Conservation (phyloP, 2,113 vertebrate species). For the Sturnus vulgaris region DNA sequence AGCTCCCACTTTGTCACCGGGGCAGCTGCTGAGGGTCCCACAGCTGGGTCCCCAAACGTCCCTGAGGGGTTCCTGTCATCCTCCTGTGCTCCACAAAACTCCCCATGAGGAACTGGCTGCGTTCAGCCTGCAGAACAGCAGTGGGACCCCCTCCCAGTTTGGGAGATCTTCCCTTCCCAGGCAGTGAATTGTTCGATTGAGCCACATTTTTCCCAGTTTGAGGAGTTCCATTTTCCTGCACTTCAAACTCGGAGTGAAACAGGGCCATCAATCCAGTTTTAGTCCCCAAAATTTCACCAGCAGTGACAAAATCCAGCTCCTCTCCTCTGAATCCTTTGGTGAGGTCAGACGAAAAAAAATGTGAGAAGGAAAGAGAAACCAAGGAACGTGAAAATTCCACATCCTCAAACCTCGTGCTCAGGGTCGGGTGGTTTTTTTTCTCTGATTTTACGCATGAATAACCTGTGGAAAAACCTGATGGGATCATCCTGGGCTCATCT, state of each 20-base stretch:
- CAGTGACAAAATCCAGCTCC: not conserved
- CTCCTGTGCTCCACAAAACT: not conserved
- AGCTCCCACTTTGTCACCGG: fast-evolving
- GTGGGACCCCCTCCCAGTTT: not conserved
- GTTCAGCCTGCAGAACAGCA: not conserved
- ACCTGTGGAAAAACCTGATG: not conserved
- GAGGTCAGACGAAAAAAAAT: not conserved
- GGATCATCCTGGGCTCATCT: not conserved
- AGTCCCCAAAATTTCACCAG: not conserved
- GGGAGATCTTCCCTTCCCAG: not conserved
- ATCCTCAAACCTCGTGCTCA: fast-evolving
- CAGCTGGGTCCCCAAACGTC: not conserved
- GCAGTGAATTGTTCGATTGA: not conserved
- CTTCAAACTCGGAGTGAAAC: not conserved
- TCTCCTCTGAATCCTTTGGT: not conserved
- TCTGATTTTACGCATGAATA: not conserved
- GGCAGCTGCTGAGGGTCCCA: not conserved
- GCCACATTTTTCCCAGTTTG: not conserved
- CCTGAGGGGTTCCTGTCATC: not conserved
- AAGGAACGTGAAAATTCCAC: not conserved
- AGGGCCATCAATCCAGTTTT: not conserved
- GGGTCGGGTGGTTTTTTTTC: fast-evolving
- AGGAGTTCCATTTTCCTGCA: fast-evolving
- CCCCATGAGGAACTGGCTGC: not conserved
- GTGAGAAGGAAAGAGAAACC: not conserved